Conservation (phyloP, 1,140 invertebrate genomes). For the Hyphantria cunea region DNA sequence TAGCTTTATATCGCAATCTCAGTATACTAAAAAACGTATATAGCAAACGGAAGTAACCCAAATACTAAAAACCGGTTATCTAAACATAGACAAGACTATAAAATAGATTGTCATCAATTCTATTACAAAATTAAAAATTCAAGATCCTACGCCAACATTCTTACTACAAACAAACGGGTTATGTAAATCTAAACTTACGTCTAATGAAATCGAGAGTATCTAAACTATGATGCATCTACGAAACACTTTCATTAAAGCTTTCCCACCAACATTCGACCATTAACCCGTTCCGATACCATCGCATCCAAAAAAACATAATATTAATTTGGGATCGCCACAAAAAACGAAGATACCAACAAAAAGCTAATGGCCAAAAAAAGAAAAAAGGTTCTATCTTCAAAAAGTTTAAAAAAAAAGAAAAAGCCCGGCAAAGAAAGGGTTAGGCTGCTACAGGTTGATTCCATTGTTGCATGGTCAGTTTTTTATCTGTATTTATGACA, state of each 20-base stretch:
- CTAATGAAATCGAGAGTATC: conserved; percentile 69
- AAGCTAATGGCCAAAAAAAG: conserved; percentile 75
- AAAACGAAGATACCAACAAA: conserved; percentile 76
- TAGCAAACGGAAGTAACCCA: too few relatives aligned
- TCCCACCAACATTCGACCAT: conserved; percentile 54
- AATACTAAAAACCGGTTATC: too few relatives aligned
- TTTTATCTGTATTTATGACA: conserved; percentile 22
- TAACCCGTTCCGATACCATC: conserved; percentile 66
- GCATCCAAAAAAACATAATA: conserved; percentile 70
- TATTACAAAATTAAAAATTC: conserved; percentile 7
- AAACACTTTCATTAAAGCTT: conserved; percentile 78
- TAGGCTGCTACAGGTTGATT: conserved; percentile 62
- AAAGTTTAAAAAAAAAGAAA: conserved; percentile 58
- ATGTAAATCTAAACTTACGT: conserved; percentile 24
- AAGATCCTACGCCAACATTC: conserved; percentile 4
- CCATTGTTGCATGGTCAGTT: conserved; percentile 29
- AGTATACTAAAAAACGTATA: too few relatives aligned
- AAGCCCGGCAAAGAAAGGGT: conserved; percentile 65
- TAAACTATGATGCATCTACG: conserved; percentile 53
- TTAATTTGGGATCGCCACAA: conserved; percentile 80
- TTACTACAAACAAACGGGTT: conserved; percentile 13
- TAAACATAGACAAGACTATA: neutral
- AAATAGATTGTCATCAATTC: conserved; percentile 3
- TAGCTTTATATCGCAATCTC: too few relatives aligned
- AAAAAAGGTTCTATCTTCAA: conserved; percentile 68